Conservation (phyloP, 2,113 vertebrate genomes). For the Malurus elegans region DNA sequence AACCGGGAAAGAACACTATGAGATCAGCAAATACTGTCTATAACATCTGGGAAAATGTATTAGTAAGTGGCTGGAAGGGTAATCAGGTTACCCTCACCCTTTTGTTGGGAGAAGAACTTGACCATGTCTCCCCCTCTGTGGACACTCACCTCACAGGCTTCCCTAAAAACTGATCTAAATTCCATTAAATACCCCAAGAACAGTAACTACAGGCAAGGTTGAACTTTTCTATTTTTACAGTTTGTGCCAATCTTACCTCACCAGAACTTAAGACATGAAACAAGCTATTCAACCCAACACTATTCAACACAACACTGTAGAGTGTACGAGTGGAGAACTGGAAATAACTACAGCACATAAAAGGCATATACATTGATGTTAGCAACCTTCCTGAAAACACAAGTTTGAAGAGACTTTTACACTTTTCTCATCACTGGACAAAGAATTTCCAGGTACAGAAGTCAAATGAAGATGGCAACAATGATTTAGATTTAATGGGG, state of each 20-base stretch:
- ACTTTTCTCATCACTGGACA: not conserved
- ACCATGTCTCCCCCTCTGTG: not conserved
- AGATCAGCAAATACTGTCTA: not conserved
- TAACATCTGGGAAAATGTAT: not conserved
- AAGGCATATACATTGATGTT: not conserved
- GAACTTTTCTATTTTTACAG: not conserved
- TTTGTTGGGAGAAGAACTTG: not conserved
- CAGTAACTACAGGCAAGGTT: not conserved
- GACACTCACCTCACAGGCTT: not conserved
- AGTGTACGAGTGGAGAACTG: not conserved
- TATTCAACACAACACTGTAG: not conserved
- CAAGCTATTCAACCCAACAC: not conserved
- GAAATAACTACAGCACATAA: not conserved
- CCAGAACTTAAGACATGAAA: not conserved
- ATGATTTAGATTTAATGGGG: not conserved
- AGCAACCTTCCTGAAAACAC: not conserved
- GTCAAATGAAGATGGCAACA: not conserved
- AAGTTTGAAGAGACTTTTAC: not conserved
- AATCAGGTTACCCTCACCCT: rapidly evolving
- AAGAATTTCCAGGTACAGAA: not conserved
- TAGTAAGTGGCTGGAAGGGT: not conserved
- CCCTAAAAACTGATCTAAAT: not conserved
- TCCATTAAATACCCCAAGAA: not conserved
- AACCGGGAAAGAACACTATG: not conserved
- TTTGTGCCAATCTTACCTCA: not conserved